Evolutionary conservation across 2,113 vertebrate species (phyloP).

Genomic region (Pandion haliaetus): DNA sequence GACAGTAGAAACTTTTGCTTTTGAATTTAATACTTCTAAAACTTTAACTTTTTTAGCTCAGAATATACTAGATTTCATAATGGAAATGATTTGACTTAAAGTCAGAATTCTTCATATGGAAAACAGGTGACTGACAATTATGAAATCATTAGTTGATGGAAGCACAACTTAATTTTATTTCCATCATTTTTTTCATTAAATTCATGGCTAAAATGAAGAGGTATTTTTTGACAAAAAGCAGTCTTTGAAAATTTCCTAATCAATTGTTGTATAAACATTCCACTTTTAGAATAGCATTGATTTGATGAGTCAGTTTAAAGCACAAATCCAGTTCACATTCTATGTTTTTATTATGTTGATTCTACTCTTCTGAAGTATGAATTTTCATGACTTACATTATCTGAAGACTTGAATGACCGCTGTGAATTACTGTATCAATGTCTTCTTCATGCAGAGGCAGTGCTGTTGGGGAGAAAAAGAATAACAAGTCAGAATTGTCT

Average conservation of each 20-base stretch:
- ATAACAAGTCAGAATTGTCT: not conserved
- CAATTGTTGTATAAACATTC: not conserved
- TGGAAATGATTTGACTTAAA: not conserved
- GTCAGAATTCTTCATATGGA: not conserved
- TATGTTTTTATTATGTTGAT: not conserved
- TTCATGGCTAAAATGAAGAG: not conserved
- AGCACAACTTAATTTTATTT: not conserved
- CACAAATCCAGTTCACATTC: not conserved
- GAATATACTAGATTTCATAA: not conserved
- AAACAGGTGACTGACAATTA: not conserved
- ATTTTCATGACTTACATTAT: accelerated
- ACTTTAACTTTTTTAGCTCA: not conserved
- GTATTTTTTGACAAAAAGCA: not conserved
- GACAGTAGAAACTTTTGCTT: not conserved
- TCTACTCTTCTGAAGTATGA: not conserved
- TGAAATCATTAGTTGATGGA: not conserved
- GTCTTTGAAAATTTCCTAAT: not conserved
- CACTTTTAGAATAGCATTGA: not conserved
- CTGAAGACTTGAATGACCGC: not conserved
- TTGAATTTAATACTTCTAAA: not conserved
- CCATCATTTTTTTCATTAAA: not conserved
- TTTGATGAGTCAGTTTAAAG: not conserved
- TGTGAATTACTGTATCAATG: not conserved
- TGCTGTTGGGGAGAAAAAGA: not conserved
- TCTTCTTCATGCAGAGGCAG: not conserved